phyloP scores from a whole-genome alignment of 2,797 vertebrate genomes.

The Decapterus maruadsi region DNA sequence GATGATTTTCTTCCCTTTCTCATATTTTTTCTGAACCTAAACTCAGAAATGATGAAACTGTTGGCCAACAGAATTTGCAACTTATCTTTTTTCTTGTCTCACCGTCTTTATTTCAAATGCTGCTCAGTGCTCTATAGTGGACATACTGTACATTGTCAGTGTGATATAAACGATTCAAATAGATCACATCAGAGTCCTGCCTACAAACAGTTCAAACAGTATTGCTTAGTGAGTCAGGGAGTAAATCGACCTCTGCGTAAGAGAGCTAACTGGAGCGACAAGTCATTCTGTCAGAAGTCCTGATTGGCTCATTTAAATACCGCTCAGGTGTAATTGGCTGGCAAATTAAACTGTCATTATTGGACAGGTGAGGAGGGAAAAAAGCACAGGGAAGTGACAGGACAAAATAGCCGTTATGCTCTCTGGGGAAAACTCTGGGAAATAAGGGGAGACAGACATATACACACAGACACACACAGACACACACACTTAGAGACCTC shows the following conservation, averaged over 20 bases:
- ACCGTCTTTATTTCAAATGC: not conserved
- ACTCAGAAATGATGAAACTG: not conserved
- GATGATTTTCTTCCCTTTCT: not conserved
- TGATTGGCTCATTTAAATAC: slow-evolving; percentile 92
- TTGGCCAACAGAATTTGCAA: not conserved
- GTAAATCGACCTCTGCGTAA: slow-evolving; percentile 74
- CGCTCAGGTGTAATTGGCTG: slow-evolving; percentile 90
- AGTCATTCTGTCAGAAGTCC: slow-evolving; percentile 87
- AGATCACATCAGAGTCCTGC: not conserved
- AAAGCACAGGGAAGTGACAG: slow-evolving; percentile 81
- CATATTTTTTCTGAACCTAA: not conserved
- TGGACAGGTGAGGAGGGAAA: slow-evolving; percentile 79
- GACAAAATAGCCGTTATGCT: slow-evolving; percentile 76
- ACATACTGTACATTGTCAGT: not conserved
- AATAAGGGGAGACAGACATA: slow-evolving; percentile 58
- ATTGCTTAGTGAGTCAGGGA: slow-evolving; percentile 54
- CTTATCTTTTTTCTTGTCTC: not conserved
- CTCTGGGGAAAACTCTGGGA: slow-evolving; percentile 72
- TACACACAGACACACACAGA: slow-evolving; percentile 21
- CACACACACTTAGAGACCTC: slow-evolving; percentile 46
- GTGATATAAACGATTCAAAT: not conserved
- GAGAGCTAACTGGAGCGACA: slow-evolving; percentile 78
- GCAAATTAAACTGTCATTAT: slow-evolving; percentile 92
- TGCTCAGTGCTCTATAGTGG: not conserved
- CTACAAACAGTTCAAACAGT: slow-evolving; percentile 36